Conservation (phyloP, 2,888 invertebrate genomes). For the Stenodema calcarata region DNA sequence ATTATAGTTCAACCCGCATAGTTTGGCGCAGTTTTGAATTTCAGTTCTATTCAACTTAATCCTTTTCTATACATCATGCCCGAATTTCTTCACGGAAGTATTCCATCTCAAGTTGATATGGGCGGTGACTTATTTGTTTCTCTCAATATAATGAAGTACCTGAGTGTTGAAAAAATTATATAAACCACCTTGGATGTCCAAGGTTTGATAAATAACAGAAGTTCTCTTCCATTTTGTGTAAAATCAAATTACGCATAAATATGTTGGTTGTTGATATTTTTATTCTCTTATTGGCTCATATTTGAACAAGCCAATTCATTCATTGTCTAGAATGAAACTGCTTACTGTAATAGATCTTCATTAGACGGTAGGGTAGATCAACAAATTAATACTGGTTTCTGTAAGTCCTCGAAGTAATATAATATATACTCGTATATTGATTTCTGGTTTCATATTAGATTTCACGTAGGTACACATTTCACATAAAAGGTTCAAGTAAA, state of each 20-base stretch:
- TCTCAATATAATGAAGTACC: background rate
- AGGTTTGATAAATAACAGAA: background rate
- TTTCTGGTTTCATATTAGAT: background rate
- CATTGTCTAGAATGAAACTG: background rate
- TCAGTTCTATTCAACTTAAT: too few species aligned
- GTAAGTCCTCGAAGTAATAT: background rate
- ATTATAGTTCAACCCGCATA: too few species aligned
- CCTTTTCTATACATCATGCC: too few species aligned
- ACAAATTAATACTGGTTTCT: background rate
- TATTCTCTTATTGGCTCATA: background rate
- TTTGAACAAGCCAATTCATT: background rate
- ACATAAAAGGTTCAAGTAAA: background rate
- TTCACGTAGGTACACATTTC: background rate
- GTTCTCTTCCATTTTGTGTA: conserved; percentile 8
- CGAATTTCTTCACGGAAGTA: too few species aligned
- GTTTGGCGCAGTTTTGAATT: too few species aligned
- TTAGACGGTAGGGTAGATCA: background rate
- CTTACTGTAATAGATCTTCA: background rate
- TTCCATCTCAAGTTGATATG: too few species aligned
- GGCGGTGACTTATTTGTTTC: too few species aligned
- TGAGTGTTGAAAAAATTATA: background rate
- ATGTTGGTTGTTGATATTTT: conserved; percentile 12
- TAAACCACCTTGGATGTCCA: background rate
- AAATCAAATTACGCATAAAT: background rate
- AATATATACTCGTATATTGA: too few species aligned